Evolutionary conservation across 1,140 invertebrate species (phyloP), one percentile per base, ranked within the genome.

Genomic region (Trissolcus basalis): DNA sequence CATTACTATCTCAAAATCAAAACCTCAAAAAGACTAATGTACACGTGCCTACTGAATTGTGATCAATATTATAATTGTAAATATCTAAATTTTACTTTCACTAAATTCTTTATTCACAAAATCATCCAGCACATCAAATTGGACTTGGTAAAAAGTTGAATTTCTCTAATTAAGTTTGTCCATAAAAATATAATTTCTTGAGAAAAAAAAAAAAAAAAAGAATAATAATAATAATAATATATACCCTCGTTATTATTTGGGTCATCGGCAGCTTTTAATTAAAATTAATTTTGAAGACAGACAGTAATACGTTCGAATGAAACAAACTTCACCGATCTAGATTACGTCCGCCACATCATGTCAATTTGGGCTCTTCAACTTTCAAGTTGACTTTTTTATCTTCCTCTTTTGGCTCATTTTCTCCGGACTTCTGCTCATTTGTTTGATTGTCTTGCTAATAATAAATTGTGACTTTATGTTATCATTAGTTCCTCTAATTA

Each of bases 271-370:
- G 13, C 36, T 50, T 43, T 60, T 59, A 69, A 69, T 67, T 60
- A 9, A 47, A 60, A 53, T 45, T 7, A 47, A 54, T 53, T 4
- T 47, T 48, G 1, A 54, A 41, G 45, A 41, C 8, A 35, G 32
- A 41, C 53, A 69, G 47, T 60, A 54, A 15, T n/a, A n/a, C n/a
- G n/a, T n/a, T n/a, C n/a, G 53, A 60, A 39, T 33, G 7, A 67
- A 59, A 33, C 39, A 39, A 68, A 54, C 50, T 70, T 61, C 33
- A 39, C 41, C 55, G 56, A 61, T 70, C 67, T 70, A 70, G 49
- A 70, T 70, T 70, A 54, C 44, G 65, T 48, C 54, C 55, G 33
- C 13, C 19, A 14, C 11, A 39, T 16, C 12, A n/a, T 4, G 53
- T 56, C 33, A 43, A 60, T 69, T 60, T 54, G 15, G 50, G 41